Base-by-base conservation (phyloP, 2,888 invertebrate genomes). In the Drosophila mettleri region DNA sequence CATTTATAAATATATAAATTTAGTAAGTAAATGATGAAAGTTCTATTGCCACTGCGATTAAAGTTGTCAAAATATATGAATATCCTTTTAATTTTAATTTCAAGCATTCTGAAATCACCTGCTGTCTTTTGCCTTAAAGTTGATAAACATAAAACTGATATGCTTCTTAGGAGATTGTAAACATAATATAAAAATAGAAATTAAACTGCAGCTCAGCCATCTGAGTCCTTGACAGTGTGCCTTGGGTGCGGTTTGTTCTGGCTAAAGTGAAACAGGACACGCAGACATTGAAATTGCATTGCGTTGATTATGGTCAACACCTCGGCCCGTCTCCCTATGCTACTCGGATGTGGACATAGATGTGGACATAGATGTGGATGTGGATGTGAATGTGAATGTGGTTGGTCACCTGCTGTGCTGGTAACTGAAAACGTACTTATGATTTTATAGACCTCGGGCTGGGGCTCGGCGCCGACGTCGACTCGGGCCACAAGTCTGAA, bases 381-480 rank as follows among this genome's bases (percentile, higher is more conserved):
- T 45, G 57, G 39, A 27, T 69, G 46, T 46, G 53, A 27, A 38
- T 75, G 58, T 43, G 59, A 22, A 16, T 72, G 43, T 43, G 53
- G 52, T 16, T 41, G 68, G 79, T 52, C 74, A 80, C 84, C 88
- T 83, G 88, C 88, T 86, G 85, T 48, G 89, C 64, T 74, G 77
- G 88, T 86, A 89, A 82, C 89, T 87, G 85, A 68, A 85, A 85
- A 85, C 88, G 73, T 89, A 89, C 89, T 85, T 88, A 87, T 77
- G 87, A 69, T 62, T 74, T 65, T 53, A 49, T 33, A 31, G 45
- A 54, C 67, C 36, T 49, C 24, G 45, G 24, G 24, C 31, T 36
- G 48, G 67, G 52, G 49, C 33, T 46, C 36, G 58, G 34, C 20
- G 29, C 33, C 18, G 31, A 31, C 34, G 41, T 36, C 16, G 33